phyloP scores from a whole-genome alignment of 1,140 invertebrate genomes.

The Apis cerana region DNA sequence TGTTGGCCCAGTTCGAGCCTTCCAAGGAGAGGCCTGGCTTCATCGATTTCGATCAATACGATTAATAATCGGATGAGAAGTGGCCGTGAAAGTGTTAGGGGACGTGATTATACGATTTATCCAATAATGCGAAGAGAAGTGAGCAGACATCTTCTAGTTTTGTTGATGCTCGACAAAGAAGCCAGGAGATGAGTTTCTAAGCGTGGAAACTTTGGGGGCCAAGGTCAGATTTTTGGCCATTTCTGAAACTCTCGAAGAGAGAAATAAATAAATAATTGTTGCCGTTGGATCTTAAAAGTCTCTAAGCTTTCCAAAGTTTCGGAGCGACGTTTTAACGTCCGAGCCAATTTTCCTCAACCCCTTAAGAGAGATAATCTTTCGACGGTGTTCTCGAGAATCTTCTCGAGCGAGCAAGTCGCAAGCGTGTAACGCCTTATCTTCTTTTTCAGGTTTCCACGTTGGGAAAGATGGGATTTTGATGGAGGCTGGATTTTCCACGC shows the following conservation, averaged over 20 bases:
- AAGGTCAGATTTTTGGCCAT: too few species aligned
- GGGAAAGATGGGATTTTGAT: background rate
- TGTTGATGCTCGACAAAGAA: too few species aligned
- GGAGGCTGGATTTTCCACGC: background rate
- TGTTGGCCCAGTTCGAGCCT: conserved; percentile 57
- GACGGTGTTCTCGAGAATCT: too few species aligned
- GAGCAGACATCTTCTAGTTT: too few species aligned
- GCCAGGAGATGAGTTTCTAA: too few species aligned
- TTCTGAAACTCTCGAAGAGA: too few species aligned
- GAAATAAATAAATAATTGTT: too few species aligned
- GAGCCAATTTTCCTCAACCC: background rate
- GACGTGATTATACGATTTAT: background rate
- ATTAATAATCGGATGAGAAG: conserved; percentile 40
- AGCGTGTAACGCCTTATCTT: background rate
- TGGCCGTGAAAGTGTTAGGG: background rate
- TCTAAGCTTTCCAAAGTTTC: background rate
- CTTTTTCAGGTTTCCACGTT: background rate
- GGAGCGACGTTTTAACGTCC: background rate
- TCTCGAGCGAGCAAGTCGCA: background rate
- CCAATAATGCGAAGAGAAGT: too few species aligned
- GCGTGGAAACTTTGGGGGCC: too few species aligned
- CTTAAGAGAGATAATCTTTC: background rate
- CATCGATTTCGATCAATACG: conserved; percentile 67
- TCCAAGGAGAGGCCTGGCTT: conserved; percentile 60
- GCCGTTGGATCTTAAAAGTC: too few species aligned